Percentiles rank a stretch among this genome's conserved stretches.
Conservation (phyloP, 1,140 invertebrate species). For the Asobara japonica region DNA sequence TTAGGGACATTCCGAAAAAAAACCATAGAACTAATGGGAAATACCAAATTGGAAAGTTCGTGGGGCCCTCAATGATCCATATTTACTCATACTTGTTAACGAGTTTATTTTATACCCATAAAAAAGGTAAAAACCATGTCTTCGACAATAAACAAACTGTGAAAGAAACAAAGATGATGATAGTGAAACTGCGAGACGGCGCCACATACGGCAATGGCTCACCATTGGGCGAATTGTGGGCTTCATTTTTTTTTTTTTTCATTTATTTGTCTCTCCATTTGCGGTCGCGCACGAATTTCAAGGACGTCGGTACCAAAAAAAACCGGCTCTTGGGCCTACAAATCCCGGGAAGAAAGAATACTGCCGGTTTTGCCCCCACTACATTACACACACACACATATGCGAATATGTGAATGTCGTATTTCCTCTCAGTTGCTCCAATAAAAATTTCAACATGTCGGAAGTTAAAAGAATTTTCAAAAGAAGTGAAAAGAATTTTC, state of each 20-base stretch:
- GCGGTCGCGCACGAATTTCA: constrained; percentile 59
- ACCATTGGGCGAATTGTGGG: neutral
- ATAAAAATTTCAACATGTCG: too few relatives aligned
- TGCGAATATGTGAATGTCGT: neutral
- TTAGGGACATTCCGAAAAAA: too few relatives aligned
- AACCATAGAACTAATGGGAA: too few relatives aligned
- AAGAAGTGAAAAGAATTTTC: too few relatives aligned
- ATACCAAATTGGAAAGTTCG: too few relatives aligned
- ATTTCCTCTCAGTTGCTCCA: neutral
- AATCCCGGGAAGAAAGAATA: neutral
- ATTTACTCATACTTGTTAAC: too few relatives aligned
- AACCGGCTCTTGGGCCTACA: constrained; percentile 49
- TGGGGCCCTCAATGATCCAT: too few relatives aligned
- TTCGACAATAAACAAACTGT: neutral
- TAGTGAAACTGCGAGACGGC: constrained; percentile 47
- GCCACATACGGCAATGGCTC: constrained; percentile 38
- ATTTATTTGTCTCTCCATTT: constrained; percentile 57
- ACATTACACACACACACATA: neutral
- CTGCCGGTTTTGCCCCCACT: constrained; percentile 10
- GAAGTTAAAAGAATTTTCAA: too few relatives aligned
- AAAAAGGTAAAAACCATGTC: too few relatives aligned
- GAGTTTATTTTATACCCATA: too few relatives aligned
- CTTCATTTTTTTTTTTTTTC: neutral
- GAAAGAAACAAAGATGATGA: neutral
- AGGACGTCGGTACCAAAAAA: constrained; percentile 57